These are phyloP conservation scores for Hymenochirus boettgeri DNA, from an alignment of 2,113 vertebrate species.

Conservation along the genomic window DNA sequence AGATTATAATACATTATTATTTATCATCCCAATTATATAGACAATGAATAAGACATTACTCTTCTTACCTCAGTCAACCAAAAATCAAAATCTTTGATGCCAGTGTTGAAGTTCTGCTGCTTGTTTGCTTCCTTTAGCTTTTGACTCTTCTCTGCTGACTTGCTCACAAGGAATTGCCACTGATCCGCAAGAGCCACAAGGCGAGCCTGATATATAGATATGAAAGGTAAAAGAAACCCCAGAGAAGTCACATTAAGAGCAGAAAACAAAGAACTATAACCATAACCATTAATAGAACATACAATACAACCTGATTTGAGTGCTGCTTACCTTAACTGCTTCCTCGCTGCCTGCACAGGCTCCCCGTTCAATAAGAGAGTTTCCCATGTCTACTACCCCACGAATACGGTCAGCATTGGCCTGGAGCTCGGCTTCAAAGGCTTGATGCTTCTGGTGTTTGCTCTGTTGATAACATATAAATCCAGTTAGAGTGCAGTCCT, in stretches of 20 bases:
- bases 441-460: constrained; percentile 98
- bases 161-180: constrained; percentile 96
- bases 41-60: no score
- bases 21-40: no score
- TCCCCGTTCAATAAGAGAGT: constrained; percentile 90
- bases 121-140: constrained; percentile 97
- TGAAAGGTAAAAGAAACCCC: no score
- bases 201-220: constrained; percentile 76
- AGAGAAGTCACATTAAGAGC: no score
- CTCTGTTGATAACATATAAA: no score
- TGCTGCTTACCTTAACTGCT: constrained; percentile 80
- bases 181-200: constrained; percentile 89
- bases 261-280: no score
- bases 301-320: no score
- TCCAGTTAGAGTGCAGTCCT: no score
- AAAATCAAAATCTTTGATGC: constrained; percentile 99
- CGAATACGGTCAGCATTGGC: constrained; percentile 95
- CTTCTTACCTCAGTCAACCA: constrained; percentile 91
- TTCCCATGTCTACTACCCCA: constrained; percentile 90
- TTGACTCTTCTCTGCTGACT: constrained; percentile 97
- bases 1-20: no score
- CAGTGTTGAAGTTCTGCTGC: constrained; percentile 98
- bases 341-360: constrained; percentile 95
- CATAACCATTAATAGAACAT: no score
- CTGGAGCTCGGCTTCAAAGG: constrained; percentile 93